Base-by-base conservation (phyloP, 2,797 vertebrate species). In the Phoeniculus purpureus region DNA sequence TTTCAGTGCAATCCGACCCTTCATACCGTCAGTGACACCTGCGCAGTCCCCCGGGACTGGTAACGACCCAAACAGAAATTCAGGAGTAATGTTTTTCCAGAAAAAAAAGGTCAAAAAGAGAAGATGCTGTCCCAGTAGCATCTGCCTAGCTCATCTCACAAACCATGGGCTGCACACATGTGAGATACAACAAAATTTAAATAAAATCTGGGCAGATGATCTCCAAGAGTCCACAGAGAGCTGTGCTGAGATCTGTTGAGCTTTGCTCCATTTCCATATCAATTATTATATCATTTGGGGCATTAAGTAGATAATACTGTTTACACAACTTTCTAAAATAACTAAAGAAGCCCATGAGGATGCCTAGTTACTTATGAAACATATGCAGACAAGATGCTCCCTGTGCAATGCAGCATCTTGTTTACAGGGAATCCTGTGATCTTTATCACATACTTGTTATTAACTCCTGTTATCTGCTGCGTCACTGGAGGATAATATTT, bases 401-500 rank as follows among this genome's bases (percentile, higher is more conserved):
- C 94, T 86, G 89, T 84, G 92, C 94, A 93, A 72, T 48, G 87
- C 88, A 86, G 86, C 93, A 92, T 94, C 94, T 95, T 96, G 96
- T 96, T 96, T 96, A 96, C 95, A 96, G 94, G 92, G 94, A 95
- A 96, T 94, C 93, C 94, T 96, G 94, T 94, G 93, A 95, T 97
- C 95, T 96, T 94, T 92, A 96, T 92, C 93, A 93, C 89, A 86
- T 51, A 92, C 85, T 95, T 90, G 77, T 94, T 94, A 94, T 95
- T 96, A 94, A 94, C 89, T 92, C 81, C 83, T 94, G 90, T 94
- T 95, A 95, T 94, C 86, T 94, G 84, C 87, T 58, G 54, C 81
- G 88, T 95, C 96, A 92, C 95, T 94, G 65, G 94, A 96, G 95
- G 73, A 94, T 95, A 93, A 91, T 92, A 92, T 96, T 93, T 92